These are phyloP conservation scores for Varanus komodoensis DNA, from an alignment of 2,113 vertebrate genomes.

Conservation along the genomic window DNA sequence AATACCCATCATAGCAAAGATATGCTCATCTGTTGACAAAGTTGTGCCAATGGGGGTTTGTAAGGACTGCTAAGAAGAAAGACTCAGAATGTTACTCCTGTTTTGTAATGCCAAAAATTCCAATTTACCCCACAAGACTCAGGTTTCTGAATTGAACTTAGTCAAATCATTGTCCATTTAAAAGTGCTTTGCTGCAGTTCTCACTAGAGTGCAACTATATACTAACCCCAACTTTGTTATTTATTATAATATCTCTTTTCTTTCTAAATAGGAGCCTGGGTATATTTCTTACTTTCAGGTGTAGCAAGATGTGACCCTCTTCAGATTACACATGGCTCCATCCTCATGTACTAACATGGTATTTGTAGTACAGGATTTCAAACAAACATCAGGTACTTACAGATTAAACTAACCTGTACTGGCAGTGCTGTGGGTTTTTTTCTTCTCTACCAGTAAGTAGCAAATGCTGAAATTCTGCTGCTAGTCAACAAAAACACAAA, in stretches of 20 bases:
- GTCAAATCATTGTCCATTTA: constrained; percentile 14
- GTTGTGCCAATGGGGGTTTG: background rate
- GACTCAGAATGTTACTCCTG: constrained; percentile 2
- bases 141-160: constrained; percentile 8
- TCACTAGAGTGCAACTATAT: background rate
- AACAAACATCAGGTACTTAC: constrained; percentile 94
- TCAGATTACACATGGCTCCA: constrained; percentile 67
- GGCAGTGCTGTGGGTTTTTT: constrained; percentile 90
- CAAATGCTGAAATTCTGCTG: constrained; percentile 91
- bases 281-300: background rate
- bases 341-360: constrained; percentile 73
- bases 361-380: constrained; percentile 80
- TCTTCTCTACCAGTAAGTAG: constrained; percentile 93
- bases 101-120: constrained; percentile 19
- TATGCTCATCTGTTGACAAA: constrained; percentile 6
- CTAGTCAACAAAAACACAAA: constrained; percentile 97
- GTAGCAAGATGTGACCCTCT: constrained; percentile 21
- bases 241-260: background rate
- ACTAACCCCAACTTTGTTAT: constrained; percentile 18
- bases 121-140: constrained; percentile 20
- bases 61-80: constrained; percentile 32
- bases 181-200: background rate
- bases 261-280: constrained; percentile 22
- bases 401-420: constrained; percentile 96
- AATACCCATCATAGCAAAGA: constrained; percentile 31